Base-by-base conservation (phyloP, 1,140 invertebrate species). In the Danaus melanippus region DNA sequence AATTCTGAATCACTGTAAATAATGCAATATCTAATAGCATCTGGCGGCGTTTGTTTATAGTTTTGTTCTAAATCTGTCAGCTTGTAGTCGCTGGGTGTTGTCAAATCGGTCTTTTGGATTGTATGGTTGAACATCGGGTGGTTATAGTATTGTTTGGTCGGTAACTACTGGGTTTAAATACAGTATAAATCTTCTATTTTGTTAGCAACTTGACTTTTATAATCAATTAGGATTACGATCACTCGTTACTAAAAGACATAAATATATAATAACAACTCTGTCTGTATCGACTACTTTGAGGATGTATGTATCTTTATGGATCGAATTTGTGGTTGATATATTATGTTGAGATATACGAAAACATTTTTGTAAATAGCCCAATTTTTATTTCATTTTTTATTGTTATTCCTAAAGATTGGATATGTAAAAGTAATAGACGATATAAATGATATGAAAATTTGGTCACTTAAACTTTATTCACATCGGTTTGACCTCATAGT, bases 151-250 rank as follows among this genome's bases (percentile, higher is more conserved):
- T 32, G 21, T 32, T 32, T 32, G 7, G 21, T 47, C 10, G 11
- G 42, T 12, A 39, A 54, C 58, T 63, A 32, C 58, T 47, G 39
- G 62, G 57, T 71, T 73, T 72, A 71, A 66, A 62, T 53, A 63
- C 60, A 59, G 50, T 68, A 69, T 79, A 75, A 79, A 82, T 78
- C 74, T 72, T 60, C 56, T 12, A 63, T 70, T 71, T 66, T 64
- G 60, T 67, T 66, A 65, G 57, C 61, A 64, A 62, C 66, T 69
- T 46, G 73, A 78, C 75, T 79, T 79, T 78, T 75, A 82, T 67
- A 75, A 79, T 79, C 76, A 76, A 79, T 79, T 78, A 76, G 67
- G 48, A 59, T 64, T 60, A 54, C 60, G 63, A 78, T 72, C 69
- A 71, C 60, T 69, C 66, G 62, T 60, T 64, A 48, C 46, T 45